Conservation (phyloP, 2,113 vertebrate species). For the Pseudolaguvia tuberculata region DNA sequence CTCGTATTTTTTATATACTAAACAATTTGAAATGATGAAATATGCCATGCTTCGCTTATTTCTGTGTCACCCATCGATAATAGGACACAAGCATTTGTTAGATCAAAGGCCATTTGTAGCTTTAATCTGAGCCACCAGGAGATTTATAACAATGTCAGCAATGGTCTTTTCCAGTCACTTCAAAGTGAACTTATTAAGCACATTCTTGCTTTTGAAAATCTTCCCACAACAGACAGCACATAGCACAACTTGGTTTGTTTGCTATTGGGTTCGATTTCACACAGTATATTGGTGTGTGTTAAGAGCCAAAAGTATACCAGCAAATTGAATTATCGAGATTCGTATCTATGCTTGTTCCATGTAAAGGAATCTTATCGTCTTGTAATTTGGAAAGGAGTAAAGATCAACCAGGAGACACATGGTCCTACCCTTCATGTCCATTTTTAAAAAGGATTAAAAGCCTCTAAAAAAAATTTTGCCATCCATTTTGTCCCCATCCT, state of each 20-base stretch:
- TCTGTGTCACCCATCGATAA: too few species aligned
- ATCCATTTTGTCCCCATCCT: not conserved
- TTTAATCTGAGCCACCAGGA: too few species aligned
- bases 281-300: not conserved
- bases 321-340: not conserved
- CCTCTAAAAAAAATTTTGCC: slow-evolving; percentile 38
- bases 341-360: not conserved
- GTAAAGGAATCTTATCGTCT: slow-evolving; percentile 19
- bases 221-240: not conserved
- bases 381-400: slow-evolving; percentile 40
- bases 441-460: slow-evolving; percentile 44
- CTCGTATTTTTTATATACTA: too few species aligned
- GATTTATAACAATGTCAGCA: not conserved
- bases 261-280: not conserved
- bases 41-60: too few species aligned
- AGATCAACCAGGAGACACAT: slow-evolving; percentile 52
- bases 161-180: slow-evolving; percentile 41
- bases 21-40: too few species aligned
- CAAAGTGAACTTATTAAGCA: slow-evolving; percentile 61
- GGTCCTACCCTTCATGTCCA: slow-evolving; percentile 42
- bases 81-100: too few species aligned
- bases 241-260: not conserved
- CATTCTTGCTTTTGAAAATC: not conserved
- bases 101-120: too few species aligned
- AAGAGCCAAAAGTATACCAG: not conserved